Base-by-base conservation (phyloP, 2,113 vertebrate genomes). In the Myxocyprinus asiaticus region DNA sequence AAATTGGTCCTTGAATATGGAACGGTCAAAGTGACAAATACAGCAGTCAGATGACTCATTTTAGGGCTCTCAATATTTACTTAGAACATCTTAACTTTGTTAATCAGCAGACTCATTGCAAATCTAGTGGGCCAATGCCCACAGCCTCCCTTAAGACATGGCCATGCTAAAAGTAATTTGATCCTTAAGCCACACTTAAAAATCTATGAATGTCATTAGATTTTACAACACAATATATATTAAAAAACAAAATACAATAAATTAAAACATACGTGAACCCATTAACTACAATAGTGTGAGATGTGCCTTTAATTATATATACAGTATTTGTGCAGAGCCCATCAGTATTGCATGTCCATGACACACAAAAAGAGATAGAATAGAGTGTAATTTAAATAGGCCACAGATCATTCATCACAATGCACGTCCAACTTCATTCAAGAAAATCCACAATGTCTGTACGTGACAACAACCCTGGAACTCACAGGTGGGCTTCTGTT, bases 301-400 rank as follows among this genome's bases (percentile, higher is more conserved):
- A 70, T n/a, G 22, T 44, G 51, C 68, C 33, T 71, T 51, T 71
- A 44, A 71, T 58, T 44, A 10, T 42, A 71, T 58, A 42, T 33
- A 33, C 22, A 33, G 22, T 10, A n/a, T 45, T 58, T 58, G 12
- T 10, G 53, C 55, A 58, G 55, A 58, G 55, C 14, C 55, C 55
- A 58, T 58, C 14, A 58, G 14, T 58, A 58, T 58, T 58, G 6
- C 56, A 44, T 11, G 14, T 58, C 68, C 9, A 71, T 15, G 33
- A n/a, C 14, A 44, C 14, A 71, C 68, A 70, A 42, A 69, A 33
- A 56, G 12, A 9, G 6, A 15, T n/a, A 58, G 14, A n/a, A 58
- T n/a, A 58, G 55, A 15, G 6, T n/a, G 2, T 15, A 14, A 58
- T 15, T 4, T n/a, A 58, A 12, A 56, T 6, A 56, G 11, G 14